Conservation (phyloP, 2,797 vertebrate genomes). For the Chelonia mydas region DNA sequence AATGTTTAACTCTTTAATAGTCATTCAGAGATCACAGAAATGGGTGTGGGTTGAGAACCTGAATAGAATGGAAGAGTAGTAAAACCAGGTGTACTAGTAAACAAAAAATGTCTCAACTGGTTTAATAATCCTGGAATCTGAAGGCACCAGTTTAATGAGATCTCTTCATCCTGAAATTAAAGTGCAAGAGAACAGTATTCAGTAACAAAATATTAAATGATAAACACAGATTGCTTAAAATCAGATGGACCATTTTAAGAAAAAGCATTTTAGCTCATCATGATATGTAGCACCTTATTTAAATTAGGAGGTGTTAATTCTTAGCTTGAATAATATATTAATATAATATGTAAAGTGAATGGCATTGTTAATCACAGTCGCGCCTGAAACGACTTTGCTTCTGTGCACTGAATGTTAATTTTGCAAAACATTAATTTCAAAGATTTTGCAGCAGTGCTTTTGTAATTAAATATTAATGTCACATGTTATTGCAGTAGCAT, state of each 20-base stretch:
- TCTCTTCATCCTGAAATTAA: constrained; percentile 86
- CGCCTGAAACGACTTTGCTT: constrained; percentile 91
- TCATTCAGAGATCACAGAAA: neutral
- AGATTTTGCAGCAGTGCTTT: constrained; percentile 92
- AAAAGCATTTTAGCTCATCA: constrained; percentile 90
- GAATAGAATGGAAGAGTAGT: neutral
- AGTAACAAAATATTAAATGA: constrained; percentile 90
- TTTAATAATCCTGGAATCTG: constrained; percentile 76
- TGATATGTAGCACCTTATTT: constrained; percentile 92
- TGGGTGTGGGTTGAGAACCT: constrained; percentile 22
- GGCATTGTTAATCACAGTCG: constrained; percentile 92
- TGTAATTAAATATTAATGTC: constrained; percentile 93
- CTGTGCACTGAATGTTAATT: constrained; percentile 92
- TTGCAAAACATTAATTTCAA: constrained; percentile 93
- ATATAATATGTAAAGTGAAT: constrained; percentile 93
- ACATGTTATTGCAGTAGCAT: constrained; percentile 92
- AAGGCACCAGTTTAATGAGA: constrained; percentile 83
- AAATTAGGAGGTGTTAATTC: constrained; percentile 92
- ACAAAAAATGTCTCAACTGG: constrained; percentile 65
- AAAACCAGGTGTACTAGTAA: constrained; percentile 48
- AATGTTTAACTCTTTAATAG: neutral
- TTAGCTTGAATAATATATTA: constrained; percentile 93
- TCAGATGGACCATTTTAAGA: constrained; percentile 89
- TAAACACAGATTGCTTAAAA: constrained; percentile 90
- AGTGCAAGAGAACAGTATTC: constrained; percentile 84